A percentile compares a stretch with the other conserved stretches of the same genome.
Conservation (phyloP, 1,140 invertebrate genomes). For the Dendroctonus valens region DNA sequence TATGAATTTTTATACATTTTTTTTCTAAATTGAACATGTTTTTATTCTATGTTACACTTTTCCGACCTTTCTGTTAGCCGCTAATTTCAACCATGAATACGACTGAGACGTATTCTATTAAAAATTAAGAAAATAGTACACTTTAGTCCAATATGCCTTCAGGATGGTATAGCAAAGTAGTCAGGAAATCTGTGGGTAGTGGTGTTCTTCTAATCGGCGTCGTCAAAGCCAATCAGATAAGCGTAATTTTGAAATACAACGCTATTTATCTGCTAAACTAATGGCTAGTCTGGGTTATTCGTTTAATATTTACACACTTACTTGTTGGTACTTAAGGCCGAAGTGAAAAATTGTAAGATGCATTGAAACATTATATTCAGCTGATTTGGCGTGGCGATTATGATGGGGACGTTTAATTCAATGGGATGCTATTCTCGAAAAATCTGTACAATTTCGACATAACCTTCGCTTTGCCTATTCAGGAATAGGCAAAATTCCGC, state of each 20-base stretch:
- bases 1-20: too few relatives aligned
- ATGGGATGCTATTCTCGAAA: constrained; percentile 2
- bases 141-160: too few relatives aligned
- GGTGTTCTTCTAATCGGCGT: constrained; percentile 6
- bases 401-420: constrained; percentile 8
- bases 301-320: constrained; percentile 17
- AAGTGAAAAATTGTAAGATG: constrained; percentile 13
- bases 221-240: constrained; percentile 11
- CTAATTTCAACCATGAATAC: too few relatives aligned
- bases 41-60: too few relatives aligned
- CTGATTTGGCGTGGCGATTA: constrained; percentile 14
- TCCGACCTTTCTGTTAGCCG: too few relatives aligned
- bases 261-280: constrained; percentile 13
- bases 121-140: too few relatives aligned
- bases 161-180: too few relatives aligned
- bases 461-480: too few relatives aligned
- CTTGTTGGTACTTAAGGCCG: constrained; percentile 18
- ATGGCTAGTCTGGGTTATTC: constrained; percentile 12
- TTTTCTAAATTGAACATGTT: too few relatives aligned
- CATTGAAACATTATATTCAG: constrained; percentile 18
- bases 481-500: too few relatives aligned
- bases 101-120: too few relatives aligned
- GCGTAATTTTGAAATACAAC: constrained; percentile 13
- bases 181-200: too few relatives aligned
- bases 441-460: not conserved